Evolutionary conservation across 2,797 vertebrate species (phyloP).

Genomic region (Sparidentex hasta): DNA sequence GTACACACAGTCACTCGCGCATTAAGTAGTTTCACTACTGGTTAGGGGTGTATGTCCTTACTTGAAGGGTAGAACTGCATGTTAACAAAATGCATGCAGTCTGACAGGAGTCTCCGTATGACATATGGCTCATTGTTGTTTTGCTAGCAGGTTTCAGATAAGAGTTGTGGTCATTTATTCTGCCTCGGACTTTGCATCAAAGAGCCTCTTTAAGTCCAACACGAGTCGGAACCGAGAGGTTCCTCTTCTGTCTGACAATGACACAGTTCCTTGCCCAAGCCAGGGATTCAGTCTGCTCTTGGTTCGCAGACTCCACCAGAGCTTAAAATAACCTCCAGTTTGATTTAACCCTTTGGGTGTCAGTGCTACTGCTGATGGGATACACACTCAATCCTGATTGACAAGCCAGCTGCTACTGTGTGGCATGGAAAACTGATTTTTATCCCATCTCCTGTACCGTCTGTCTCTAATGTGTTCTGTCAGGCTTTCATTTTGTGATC

Average conservation of each 20-base stretch:
- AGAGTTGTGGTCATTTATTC: neutral
- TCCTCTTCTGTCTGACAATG: constrained; percentile 67
- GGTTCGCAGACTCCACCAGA: constrained; percentile 61
- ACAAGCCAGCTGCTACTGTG: constrained; percentile 62
- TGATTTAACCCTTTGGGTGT: constrained; percentile 80
- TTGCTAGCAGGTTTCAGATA: neutral
- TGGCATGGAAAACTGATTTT: constrained; percentile 42
- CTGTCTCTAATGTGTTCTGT: constrained; percentile 5
- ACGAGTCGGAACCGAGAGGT: constrained; percentile 45
- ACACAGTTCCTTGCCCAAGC: constrained; percentile 71
- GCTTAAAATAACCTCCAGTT: constrained; percentile 83
- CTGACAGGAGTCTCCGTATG: neutral
- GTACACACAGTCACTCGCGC: constrained; percentile 37
- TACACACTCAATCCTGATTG: constrained; percentile 62
- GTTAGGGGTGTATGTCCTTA: constrained; percentile 39
- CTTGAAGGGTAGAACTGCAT: constrained; percentile 45
- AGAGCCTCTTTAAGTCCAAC: constrained; percentile 27
- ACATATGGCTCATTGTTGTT: neutral
- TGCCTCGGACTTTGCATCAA: constrained; percentile 10
- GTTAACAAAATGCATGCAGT: constrained; percentile 23
- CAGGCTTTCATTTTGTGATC: constrained; percentile 4
- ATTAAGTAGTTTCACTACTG: constrained; percentile 32
- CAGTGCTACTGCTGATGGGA: constrained; percentile 70
- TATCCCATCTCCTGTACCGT: constrained; percentile 10
- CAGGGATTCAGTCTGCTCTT: constrained; percentile 65